Evolutionary conservation across 2,113 vertebrate genomes (phyloP), one percentile per base, ranked within the genome.

Genomic region (Odocoileus virginianus): DNA sequence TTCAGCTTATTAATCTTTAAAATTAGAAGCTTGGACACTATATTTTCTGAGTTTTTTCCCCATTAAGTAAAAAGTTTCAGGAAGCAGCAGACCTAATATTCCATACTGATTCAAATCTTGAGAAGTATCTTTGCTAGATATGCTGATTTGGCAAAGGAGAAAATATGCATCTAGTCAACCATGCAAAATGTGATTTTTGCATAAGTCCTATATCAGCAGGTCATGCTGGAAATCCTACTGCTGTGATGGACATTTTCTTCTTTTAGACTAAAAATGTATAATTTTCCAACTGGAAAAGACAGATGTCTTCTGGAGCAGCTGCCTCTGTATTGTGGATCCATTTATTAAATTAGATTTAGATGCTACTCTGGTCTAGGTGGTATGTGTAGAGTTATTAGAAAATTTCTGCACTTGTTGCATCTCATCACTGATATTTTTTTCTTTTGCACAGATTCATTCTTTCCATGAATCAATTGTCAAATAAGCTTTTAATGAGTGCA

Each of bases 101-200:
- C 30, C 12, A 43, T 58, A 64, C 10, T 43, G n/a, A 87, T 87
- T 96, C 43, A 83, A 40, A 84, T 47, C 19, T 40, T 87, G 40
- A 90, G 33, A 95, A 78, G 50, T 14, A 40, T 54, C n/a, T 95
- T 93, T 95, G 19, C 23, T 67, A 82, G 78, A 64, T 64, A 78
- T 95, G 54, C 84, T 95, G 64, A 94, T 97, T 87, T 92, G 61
- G 57, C 43, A 95, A 95, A 87, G 30, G 12, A 67, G 30, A 64
- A 74, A 93, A 89, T 28, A 67, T 45, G 36, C 1, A 27, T 16
- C 43, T 50, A 95, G 61, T 61, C 87, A 96, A 64, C 23, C 36
- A 71, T 84, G 27, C 47, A 93, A 92, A n/a, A 94, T 89, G 19
- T 71, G 45, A 82, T 67, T 91, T 97, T 55, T 94, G 76, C 50